Base-by-base conservation (phyloP, 2,888 invertebrate genomes). In the Drosophila pseudotalamancana region DNA sequence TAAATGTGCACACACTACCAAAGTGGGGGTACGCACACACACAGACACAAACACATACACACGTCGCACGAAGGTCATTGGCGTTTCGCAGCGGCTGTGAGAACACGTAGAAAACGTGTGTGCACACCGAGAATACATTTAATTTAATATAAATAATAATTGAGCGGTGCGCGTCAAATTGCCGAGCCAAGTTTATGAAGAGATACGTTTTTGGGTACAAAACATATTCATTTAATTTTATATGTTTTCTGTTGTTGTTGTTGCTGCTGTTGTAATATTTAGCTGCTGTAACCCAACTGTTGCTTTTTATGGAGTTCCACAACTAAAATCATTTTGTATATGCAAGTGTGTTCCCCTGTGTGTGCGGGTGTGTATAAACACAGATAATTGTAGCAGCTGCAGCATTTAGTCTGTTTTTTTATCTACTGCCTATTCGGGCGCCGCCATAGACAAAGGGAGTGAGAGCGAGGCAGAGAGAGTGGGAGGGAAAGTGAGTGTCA, bases 81-180 rank as follows among this genome's bases (percentile, higher is more conserved):
- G 73, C 72, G 69, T 53, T 56, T 50, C 51, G 64, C 64, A 34
- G 32, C 16, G 34, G 18, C 46, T 51, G 45, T 37, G 71, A 78
- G 71, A 62, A 70, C 71, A 74, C 78, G 78, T 74, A 59, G 39
- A 54, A 46, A 68, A 57, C 42, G 25, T 46, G 57, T 42, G 32
- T 12, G 12, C 14, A 32, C 12, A 56, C 12, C 23, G 64, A 66
- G 72, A 53, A 65, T 57, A 59, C 50, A 57, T 70, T 74, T 70
- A 55, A 59, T 72, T 74, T 69, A 74, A 74, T 69, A 74, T 64
- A 69, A 72, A 65, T 73, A 73, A 84, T 78, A 85, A 85, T 77
- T 81, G 73, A 69, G 62, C 72, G 68, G 72, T 54, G 56, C 16
- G 48, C 50, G 25, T 56, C 56, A 64, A 75, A 78, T 77, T 81